A percentile compares a stretch with the other conserved stretches of the same genome.
These are phyloP conservation scores for Pseudomyrmex gracilis DNA, from an alignment of 1,140 invertebrate species.

Conservation along the genomic window DNA sequence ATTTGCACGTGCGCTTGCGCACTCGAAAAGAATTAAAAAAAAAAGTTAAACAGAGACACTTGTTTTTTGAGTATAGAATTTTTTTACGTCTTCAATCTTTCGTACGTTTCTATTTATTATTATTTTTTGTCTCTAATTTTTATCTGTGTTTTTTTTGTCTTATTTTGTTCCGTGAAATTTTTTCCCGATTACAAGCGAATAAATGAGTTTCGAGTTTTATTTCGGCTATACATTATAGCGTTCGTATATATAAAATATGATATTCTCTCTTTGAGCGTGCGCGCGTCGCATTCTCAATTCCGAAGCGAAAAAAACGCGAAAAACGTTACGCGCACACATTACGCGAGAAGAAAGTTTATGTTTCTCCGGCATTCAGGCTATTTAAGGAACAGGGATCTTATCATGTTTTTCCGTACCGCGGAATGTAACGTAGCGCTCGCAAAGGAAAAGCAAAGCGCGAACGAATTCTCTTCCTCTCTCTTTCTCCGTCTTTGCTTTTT, in stretches of 20 bases:
- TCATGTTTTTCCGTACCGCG: neutral
- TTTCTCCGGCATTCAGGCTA: neutral
- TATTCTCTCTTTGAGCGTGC: neutral
- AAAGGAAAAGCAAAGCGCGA: neutral
- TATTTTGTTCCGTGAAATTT: too few relatives aligned
- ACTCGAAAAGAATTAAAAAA: neutral
- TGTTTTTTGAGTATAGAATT: too few relatives aligned
- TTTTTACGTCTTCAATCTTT: too few relatives aligned
- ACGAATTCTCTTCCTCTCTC: neutral
- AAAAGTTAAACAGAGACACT: too few relatives aligned
- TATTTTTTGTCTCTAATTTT: too few relatives aligned
- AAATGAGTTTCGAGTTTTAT: too few relatives aligned
- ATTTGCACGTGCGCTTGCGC: neutral
- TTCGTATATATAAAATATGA: too few relatives aligned
- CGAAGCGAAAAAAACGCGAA: neutral
- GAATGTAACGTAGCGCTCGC: conserved; percentile 8
- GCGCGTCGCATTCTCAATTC: neutral
- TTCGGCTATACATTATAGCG: too few relatives aligned
- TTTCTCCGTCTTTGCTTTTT: neutral
- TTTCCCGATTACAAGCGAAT: too few relatives aligned
- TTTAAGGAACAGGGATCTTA: neutral
- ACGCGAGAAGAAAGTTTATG: neutral
- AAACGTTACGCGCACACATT: neutral
- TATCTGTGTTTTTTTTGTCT: too few relatives aligned
- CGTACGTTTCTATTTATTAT: too few relatives aligned